Evolutionary conservation across 2,113 vertebrate genomes (phyloP), one percentile per base, ranked within the genome.

Genomic region (Indicator indicator): DNA sequence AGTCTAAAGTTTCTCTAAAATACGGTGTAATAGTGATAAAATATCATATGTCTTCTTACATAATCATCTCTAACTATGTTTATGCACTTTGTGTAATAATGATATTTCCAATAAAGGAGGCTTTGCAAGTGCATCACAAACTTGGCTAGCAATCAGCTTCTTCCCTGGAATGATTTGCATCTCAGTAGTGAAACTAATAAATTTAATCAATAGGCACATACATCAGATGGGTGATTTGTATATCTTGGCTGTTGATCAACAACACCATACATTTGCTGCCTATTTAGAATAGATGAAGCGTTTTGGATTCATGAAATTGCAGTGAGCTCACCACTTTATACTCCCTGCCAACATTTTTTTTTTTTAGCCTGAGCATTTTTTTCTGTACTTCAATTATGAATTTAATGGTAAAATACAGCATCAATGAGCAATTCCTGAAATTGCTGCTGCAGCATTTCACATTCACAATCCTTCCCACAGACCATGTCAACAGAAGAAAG

Each of bases 201-300:
- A 83, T 91, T 73, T 68, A 79, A 77, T 85, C 5, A 0, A 78
- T 83, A 85, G 71, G 46, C 69, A 63, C 23, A 80, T 73, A 32
- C 14, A 73, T 83, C 60, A 70, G 33, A 94, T 78, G 33, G n/a
- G 21, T 88, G 87, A 94, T 94, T 92, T 94, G 94, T 83, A 44
- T 80, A 40, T 46, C 28, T 92, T 71, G 59, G 46, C 40, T 74
- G 28, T 89, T 97, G 67, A 80, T 90, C 82, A 91, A 10, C 48
- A 46, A 27, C 52, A 85, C 60, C 2, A 1, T 63, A 85, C 33
- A 59, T 82, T 87, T 85, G 36, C 60, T 92, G 46, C 32, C 67
- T 87, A 36, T 91, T 94, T 91, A 89, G 59, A 85, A 60, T 86
- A 94, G 73, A 81, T 44, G 56, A 59, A 89, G 46, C 83, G 38